These are phyloP conservation scores for Montifringilla adamsi DNA, from an alignment of 2,113 vertebrate genomes.

Conservation along the genomic window DNA sequence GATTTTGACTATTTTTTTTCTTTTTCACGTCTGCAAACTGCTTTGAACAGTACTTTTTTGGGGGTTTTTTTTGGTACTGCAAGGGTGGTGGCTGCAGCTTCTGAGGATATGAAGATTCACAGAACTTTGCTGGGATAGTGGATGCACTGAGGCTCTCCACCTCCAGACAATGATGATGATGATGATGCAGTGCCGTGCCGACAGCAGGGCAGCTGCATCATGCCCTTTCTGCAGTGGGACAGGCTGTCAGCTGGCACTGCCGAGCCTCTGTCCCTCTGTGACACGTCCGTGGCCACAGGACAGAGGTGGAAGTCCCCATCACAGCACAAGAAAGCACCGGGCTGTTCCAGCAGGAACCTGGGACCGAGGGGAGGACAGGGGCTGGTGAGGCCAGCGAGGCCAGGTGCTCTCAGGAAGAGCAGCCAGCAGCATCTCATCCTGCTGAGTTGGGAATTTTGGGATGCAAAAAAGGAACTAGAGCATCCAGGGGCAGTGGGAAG, in stretches of 20 bases:
- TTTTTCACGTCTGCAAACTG: not conserved
- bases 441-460: not conserved
- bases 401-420: not conserved
- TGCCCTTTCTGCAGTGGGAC: accelerated
- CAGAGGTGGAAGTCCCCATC: not conserved
- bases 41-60: not conserved
- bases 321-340: not conserved
- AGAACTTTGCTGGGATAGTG: not conserved
- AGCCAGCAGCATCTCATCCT: not conserved
- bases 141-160: not conserved
- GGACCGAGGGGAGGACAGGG: not conserved
- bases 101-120: not conserved
- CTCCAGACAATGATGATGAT: no score
- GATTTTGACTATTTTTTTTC: not conserved
- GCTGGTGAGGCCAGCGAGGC: not conserved
- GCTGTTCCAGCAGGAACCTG: not conserved
- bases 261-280: accelerated
- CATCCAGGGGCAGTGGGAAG: not conserved
- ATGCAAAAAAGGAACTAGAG: not conserved
- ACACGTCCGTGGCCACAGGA: not conserved
- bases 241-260: not conserved
- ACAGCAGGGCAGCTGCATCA: accelerated
- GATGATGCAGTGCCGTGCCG: accelerated
- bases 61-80: not conserved
- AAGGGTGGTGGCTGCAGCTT: not conserved